These are phyloP conservation scores for Teleiodes luculella DNA, from an alignment of 2,888 invertebrate genomes.

Conservation along the genomic window DNA sequence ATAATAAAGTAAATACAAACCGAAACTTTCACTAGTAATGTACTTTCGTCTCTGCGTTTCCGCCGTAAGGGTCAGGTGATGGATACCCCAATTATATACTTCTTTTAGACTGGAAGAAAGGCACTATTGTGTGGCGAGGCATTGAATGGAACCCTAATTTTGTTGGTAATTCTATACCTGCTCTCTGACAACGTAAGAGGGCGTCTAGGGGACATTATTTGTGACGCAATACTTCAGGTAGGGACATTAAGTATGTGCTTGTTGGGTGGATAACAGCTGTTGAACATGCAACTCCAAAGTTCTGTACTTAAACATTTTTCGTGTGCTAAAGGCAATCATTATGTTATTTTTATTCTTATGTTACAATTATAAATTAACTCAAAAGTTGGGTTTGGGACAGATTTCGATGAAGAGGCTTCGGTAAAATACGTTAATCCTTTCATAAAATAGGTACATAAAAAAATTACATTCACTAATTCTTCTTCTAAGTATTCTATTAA, in stretches of 20 bases:
- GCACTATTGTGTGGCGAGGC: constrained; percentile 14
- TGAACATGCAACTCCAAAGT: neutral
- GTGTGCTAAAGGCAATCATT: no score
- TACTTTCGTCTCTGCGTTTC: neutral
- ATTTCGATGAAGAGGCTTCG: no score
- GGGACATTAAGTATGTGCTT: neutral
- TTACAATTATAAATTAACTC: no score
- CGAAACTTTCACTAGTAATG: neutral
- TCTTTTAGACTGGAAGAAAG: constrained; percentile 14
- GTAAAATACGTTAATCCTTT: no score
- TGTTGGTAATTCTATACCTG: constrained; percentile 19
- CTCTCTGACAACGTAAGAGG: neutral
- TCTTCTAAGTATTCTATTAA: no score
- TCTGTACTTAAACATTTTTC: no score
- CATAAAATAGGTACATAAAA: no score
- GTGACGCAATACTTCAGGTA: constrained; percentile 1
- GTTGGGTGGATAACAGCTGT: neutral
- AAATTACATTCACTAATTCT: no score
- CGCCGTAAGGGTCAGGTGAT: neutral
- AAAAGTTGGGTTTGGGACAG: no score
- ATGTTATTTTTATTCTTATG: no score
- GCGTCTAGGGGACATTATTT: constrained; percentile 4
- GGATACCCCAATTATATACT: constrained; percentile 10
- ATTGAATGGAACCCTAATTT: constrained; percentile 24
- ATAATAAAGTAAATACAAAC: neutral